These are phyloP conservation scores for Didymodactylos carnosus DNA, from an alignment of 2,888 invertebrate species.

Conservation along the genomic window DNA sequence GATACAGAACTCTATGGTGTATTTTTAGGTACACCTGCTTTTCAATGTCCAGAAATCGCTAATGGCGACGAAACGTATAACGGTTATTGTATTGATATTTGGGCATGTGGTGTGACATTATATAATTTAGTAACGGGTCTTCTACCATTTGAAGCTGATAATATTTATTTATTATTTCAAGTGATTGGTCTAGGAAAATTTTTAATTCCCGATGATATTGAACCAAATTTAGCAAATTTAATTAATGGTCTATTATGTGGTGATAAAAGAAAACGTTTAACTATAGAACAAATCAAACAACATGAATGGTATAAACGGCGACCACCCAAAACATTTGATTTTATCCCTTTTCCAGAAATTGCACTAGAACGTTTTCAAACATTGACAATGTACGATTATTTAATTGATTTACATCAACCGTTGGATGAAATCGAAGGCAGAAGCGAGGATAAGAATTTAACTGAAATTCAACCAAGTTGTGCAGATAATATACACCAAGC, in stretches of 20 bases:
- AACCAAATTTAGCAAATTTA: not conserved
- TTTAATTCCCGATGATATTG: not conserved
- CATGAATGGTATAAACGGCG: conserved; percentile 8
- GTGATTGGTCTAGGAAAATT: not conserved
- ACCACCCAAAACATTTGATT: not conserved
- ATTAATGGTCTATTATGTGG: conserved; percentile 3
- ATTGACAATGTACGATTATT: not conserved
- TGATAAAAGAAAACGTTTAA: not conserved
- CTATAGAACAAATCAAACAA: conserved; percentile 3
- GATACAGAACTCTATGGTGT: not conserved
- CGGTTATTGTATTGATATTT: conserved; percentile 5
- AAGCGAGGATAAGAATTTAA: too few species aligned
- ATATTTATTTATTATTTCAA: conserved; percentile 11
- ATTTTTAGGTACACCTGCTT: conserved; percentile 5
- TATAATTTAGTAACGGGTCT: conserved; percentile 4
- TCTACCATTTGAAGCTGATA: conserved; percentile 11
- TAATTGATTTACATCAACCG: not conserved
- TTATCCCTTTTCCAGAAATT: not conserved
- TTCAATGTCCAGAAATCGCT: conserved; percentile 14
- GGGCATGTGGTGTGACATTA: conserved; percentile 10
- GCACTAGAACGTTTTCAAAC: not conserved
- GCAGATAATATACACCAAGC: too few species aligned
- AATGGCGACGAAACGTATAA: not conserved
- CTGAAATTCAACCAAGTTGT: too few species aligned
- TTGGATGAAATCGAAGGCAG: too few species aligned